Evolutionary conservation across 2,113 vertebrate genomes (phyloP).

Genomic region (Anolis carolinensis): DNA sequence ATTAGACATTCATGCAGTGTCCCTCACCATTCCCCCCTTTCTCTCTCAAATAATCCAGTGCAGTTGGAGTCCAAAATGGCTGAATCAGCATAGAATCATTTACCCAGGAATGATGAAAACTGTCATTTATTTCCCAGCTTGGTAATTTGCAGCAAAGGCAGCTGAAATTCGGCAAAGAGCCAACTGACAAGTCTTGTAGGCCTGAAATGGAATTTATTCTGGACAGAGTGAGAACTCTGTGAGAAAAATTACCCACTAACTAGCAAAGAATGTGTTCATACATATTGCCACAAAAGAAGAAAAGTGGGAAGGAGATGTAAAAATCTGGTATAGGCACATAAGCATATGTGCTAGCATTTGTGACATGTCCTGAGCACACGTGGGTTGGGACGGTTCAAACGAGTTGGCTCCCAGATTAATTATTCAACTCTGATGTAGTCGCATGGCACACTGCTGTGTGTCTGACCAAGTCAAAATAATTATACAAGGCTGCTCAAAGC

Average conservation of each 20-base stretch:
- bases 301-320: background rate
- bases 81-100: slow-evolving; percentile 56
- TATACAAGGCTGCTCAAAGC: slow-evolving; percentile 3
- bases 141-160: slow-evolving; percentile 38
- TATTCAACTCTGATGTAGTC: fast-evolving
- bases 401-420: background rate
- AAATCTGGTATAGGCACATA: fast-evolving
- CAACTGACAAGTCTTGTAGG: slow-evolving; percentile 34
- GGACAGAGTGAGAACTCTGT: slow-evolving; percentile 15
- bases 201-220: slow-evolving; percentile 27
- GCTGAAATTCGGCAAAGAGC: slow-evolving; percentile 22
- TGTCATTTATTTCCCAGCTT: slow-evolving; percentile 17
- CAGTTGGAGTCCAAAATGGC: slow-evolving; percentile 38
- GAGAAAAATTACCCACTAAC: slow-evolving; percentile 24
- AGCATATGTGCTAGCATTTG: background rate
- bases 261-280: background rate
- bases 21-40: background rate
- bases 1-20: slow-evolving; percentile 37
- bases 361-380: background rate
- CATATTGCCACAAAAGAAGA: fast-evolving
- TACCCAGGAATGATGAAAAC: slow-evolving; percentile 59
- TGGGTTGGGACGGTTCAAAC: background rate
- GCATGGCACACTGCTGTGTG: fast-evolving
- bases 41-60: slow-evolving; percentile 5
- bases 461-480: slow-evolving; percentile 17